Conservation (phyloP, 2,113 vertebrate species). For the Indri indri region DNA sequence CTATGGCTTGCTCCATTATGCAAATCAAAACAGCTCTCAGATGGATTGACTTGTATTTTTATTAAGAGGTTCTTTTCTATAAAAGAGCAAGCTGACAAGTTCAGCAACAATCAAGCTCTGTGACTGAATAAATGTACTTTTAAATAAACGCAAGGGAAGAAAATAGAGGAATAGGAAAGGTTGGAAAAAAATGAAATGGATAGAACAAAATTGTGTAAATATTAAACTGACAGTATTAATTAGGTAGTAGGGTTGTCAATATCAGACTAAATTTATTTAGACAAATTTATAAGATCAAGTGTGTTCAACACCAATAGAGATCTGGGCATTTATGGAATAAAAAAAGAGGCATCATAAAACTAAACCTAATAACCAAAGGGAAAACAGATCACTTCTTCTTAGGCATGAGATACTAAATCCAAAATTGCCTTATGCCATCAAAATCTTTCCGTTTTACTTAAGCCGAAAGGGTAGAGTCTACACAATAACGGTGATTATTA, state of each 20-base stretch:
- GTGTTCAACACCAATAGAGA: background rate
- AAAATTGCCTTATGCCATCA: background rate
- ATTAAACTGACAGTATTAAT: background rate
- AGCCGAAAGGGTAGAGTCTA: background rate
- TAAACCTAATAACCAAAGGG: background rate
- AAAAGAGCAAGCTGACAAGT: slow-evolving; percentile 40
- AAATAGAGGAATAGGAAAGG: background rate
- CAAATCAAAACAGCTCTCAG: slow-evolving; percentile 60
- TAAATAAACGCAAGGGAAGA: background rate
- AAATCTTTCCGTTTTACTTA: background rate
- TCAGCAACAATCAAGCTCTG: slow-evolving; percentile 15
- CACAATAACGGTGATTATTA: background rate
- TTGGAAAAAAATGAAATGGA: background rate
- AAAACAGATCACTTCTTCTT: background rate
- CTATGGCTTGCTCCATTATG: slow-evolving; percentile 16
- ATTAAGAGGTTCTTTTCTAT: slow-evolving; percentile 53
- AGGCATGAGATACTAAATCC: background rate
- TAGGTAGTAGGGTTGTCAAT: background rate
- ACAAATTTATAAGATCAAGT: background rate
- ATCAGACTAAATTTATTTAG: background rate
- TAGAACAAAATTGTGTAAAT: background rate
- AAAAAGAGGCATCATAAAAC: background rate
- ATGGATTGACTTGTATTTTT: slow-evolving; percentile 51
- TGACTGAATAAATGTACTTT: slow-evolving; percentile 45
- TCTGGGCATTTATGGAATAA: background rate